A percentile compares a stretch with the other conserved stretches of the same genome.
Conservation (phyloP, 2,888 invertebrate species). For the Scaptomyza cyrtandrae region DNA sequence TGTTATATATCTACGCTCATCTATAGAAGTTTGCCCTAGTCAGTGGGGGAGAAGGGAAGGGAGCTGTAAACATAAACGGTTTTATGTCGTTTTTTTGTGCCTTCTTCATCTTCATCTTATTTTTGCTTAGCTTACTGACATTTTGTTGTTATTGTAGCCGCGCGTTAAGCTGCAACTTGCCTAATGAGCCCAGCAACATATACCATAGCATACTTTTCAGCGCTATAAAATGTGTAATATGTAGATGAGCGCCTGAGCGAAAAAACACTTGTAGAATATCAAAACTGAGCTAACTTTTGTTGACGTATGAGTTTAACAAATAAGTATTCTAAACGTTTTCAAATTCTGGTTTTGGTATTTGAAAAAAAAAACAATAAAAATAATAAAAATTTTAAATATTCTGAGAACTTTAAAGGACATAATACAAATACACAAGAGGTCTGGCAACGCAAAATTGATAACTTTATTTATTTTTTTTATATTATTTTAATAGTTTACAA, state of each 20-base stretch:
- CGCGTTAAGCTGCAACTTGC: slow-evolving; percentile 45
- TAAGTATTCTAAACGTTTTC: neutral
- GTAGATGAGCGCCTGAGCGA: neutral
- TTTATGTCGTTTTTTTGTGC: slow-evolving; percentile 46
- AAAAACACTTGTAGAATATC: neutral
- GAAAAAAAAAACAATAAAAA: no score
- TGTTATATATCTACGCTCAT: slow-evolving; percentile 37
- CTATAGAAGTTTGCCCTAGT: slow-evolving; percentile 33
- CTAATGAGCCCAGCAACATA: slow-evolving; percentile 65
- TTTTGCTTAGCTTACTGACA: slow-evolving; percentile 20
- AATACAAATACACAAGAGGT: neutral
- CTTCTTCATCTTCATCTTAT: no score
- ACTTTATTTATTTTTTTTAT: no score
- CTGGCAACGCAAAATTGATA: neutral
- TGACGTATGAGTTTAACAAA: neutral
- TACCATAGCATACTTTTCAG: slow-evolving; percentile 51
- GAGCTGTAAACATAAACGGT: slow-evolving; percentile 57
- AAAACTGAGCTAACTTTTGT: neutral
- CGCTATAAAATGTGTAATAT: slow-evolving; percentile 8
- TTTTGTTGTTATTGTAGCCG: slow-evolving; percentile 15
- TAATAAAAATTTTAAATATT: no score
- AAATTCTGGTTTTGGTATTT: no score
- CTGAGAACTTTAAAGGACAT: neutral
- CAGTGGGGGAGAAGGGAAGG: neutral
- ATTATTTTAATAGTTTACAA: no score